Conservation (phyloP, 2,888 invertebrate genomes). For the Carabus problematicus region DNA sequence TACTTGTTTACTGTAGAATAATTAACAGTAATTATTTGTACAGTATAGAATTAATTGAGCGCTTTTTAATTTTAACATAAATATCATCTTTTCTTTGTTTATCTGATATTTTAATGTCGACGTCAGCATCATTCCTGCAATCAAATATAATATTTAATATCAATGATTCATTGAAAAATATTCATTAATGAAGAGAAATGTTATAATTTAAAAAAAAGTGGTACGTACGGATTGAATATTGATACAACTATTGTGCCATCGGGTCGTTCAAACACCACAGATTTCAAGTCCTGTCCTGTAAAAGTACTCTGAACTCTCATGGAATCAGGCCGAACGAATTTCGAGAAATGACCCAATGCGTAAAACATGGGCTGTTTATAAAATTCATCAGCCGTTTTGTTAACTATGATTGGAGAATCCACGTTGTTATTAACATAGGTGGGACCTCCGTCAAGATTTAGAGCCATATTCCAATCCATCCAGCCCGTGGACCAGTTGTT, state of each 20-base stretch:
- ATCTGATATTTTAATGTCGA: slow-evolving; percentile 13
- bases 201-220: slow-evolving; percentile 1
- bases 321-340: slow-evolving; percentile 70
- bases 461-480: slow-evolving; percentile 86
- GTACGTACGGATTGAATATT: slow-evolving; percentile 62
- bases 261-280: slow-evolving; percentile 61
- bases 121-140: slow-evolving; percentile 20
- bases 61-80: background rate
- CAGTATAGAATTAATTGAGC: slow-evolving; percentile 25
- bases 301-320: slow-evolving; percentile 46
- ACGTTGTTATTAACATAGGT: slow-evolving; percentile 78
- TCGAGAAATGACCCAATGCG: slow-evolving; percentile 77
- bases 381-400: slow-evolving; percentile 68
- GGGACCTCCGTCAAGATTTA: slow-evolving; percentile 76
- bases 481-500: slow-evolving; percentile 78
- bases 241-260: slow-evolving; percentile 60
- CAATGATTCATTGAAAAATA: background rate
- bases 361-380: slow-evolving; percentile 88
- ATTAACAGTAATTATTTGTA: too few relatives aligned
- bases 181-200: slow-evolving; percentile 2
- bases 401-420: slow-evolving; percentile 76
- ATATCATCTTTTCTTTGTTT: background rate
- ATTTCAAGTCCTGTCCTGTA: slow-evolving; percentile 53
- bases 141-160: background rate
- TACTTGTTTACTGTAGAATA: background rate